Base-by-base conservation (phyloP, 2,888 invertebrate species). In the Glomeris marginata region DNA sequence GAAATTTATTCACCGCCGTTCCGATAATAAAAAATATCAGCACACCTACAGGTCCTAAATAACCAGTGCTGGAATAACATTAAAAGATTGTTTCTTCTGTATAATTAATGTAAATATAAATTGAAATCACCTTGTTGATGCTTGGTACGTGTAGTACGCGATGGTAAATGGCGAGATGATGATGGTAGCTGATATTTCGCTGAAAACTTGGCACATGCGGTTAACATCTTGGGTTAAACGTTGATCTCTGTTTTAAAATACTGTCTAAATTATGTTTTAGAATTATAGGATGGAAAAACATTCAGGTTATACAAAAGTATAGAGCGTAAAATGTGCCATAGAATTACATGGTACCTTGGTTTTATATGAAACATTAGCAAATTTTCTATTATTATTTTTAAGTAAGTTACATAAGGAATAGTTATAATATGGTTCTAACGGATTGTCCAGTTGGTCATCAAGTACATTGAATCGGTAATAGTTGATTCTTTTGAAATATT, bases 211-310 rank as follows among this genome's bases (percentile, higher is more conserved):
- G 52, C 71, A 71, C 53, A 72, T 61, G 56, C 62, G 64, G 54
- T 73, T 71, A 3, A 73, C 67, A 64, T 75, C 74, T 58, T 74
- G 72, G 2, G 73, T 70, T 51, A 74, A 71, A 34, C 74, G 60
- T 60, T 75, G 74, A 56, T 75, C 74, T 18, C 51, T 50, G 43
- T n/a, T 54, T 20, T n/a, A 49, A 43, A 16, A 40, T 21, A 33
- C 6, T 21, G 20, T 15, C 33, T n/a, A n/a, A n/a, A n/a, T n/a
- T n/a, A n/a, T n/a, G n/a, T n/a, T n/a, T n/a, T n/a, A n/a, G n/a
- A n/a, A n/a, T n/a, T n/a, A n/a, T n/a, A n/a, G n/a, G n/a, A n/a
- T n/a, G n/a, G n/a, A n/a, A n/a, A n/a, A n/a, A n/a, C n/a, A n/a
- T n/a, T n/a, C n/a, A n/a, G n/a, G n/a, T n/a, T n/a, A n/a, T n/a